Conservation (phyloP, 2,888 invertebrate genomes). For the Ophion ellenae region DNA sequence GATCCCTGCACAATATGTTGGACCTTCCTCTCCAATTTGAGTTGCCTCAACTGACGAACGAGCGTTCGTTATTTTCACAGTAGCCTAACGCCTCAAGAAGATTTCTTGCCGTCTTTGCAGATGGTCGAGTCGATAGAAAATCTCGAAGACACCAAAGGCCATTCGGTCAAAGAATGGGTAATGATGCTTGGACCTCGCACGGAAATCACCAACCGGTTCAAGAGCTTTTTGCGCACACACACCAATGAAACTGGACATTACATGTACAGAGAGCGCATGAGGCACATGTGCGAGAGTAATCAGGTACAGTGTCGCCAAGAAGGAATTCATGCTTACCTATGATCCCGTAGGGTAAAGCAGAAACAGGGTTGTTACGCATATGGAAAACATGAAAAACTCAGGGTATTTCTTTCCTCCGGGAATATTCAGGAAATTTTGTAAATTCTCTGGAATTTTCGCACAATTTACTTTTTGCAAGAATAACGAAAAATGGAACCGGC, state of each 20-base stretch:
- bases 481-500: too few species aligned
- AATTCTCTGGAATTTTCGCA: too few species aligned
- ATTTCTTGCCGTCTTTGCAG: slow-evolving; percentile 72
- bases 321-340: neutral
- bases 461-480: too few species aligned
- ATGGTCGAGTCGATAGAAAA: slow-evolving; percentile 99
- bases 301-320: slow-evolving; percentile 83
- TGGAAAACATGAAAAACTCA: too few species aligned
- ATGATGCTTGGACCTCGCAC: slow-evolving; percentile 97
- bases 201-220: slow-evolving; percentile 97
- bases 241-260: slow-evolving; percentile 94
- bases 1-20: too few species aligned
- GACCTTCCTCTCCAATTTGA: too few species aligned
- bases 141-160: slow-evolving; percentile 98
- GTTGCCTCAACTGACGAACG: too few species aligned
- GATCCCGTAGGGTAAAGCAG: neutral
- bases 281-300: slow-evolving; percentile 97
- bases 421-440: too few species aligned
- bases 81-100: neutral
- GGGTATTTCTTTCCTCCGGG: neutral
- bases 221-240: slow-evolving; percentile 96
- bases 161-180: slow-evolving; percentile 98
- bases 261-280: slow-evolving; percentile 95
- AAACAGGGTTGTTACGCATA: neutral
- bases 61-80: too few species aligned